Evolutionary conservation across 2,888 invertebrate genomes (phyloP).

Genomic region (Drosophila emarginata): DNA sequence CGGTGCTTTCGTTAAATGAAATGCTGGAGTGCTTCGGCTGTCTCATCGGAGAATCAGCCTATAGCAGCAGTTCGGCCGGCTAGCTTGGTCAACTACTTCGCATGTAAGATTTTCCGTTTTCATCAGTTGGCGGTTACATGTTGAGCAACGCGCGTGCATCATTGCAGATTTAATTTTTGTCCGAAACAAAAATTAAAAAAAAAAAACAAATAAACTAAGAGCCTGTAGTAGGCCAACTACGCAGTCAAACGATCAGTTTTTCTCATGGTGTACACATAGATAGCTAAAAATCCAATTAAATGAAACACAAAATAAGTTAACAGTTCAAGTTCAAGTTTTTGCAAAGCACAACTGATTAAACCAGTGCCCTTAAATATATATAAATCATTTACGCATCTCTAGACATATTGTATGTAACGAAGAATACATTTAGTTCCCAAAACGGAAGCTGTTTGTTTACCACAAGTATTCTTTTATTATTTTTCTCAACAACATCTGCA

Average conservation of each 20-base stretch:
- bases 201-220: not conserved
- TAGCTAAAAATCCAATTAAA: not conserved
- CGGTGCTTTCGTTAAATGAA: not conserved
- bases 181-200: not conserved
- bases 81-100: constrained; percentile 3
- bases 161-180: not conserved
- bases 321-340: not conserved
- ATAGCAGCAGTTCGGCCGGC: not conserved
- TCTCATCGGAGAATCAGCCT: not conserved
- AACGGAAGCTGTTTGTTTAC: constrained; percentile 16
- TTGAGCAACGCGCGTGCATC: constrained; percentile 4
- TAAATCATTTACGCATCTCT: not conserved
- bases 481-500: constrained; percentile 6
- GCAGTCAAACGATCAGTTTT: not conserved
- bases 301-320: not conserved
- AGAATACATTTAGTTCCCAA: not conserved
- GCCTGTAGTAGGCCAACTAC: not conserved
- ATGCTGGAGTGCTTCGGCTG: not conserved
- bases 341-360: not conserved
- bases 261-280: not conserved
- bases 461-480: constrained; percentile 10
- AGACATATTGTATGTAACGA: not conserved
- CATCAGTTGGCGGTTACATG: constrained; percentile 18
- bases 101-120: constrained; percentile 6
- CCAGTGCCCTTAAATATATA: not conserved